Conservation (phyloP, 2,888 invertebrate genomes). For the Parnassius glacialis region DNA sequence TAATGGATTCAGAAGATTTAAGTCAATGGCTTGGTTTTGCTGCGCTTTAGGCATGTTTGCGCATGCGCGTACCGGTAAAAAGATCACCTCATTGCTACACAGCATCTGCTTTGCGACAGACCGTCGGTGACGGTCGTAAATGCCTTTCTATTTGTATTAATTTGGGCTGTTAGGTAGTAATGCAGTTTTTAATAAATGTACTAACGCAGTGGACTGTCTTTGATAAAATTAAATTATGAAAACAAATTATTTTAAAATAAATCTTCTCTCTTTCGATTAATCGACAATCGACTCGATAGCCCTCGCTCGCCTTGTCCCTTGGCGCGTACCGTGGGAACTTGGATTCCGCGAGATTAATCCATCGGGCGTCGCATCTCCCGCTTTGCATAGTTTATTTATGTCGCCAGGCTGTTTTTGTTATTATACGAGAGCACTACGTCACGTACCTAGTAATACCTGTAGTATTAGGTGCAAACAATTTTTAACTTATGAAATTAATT, state of each 20-base stretch:
- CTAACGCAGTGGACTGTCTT: too few relatives aligned
- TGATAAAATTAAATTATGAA: not conserved
- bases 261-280: not conserved
- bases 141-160: too few relatives aligned
- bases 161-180: too few relatives aligned
- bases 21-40: too few relatives aligned
- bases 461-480: not conserved
- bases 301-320: not conserved
- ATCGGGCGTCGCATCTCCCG: constrained; percentile 46
- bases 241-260: too few relatives aligned
- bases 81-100: too few relatives aligned
- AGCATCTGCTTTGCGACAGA: too few relatives aligned
- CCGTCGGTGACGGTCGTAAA: too few relatives aligned
- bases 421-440: constrained; percentile 24
- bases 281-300: constrained; percentile 11
- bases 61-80: too few relatives aligned
- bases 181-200: too few relatives aligned
- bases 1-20: too few relatives aligned
- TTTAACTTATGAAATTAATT: not conserved
- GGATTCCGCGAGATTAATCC: constrained; percentile 56
- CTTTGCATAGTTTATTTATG: constrained; percentile 54
- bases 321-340: constrained; percentile 52
- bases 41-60: too few relatives aligned
- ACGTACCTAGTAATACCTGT: constrained; percentile 23
- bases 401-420: constrained; percentile 37